Conservation (phyloP, 2,797 vertebrate genomes). For the Hoplostethus atlanticus region DNA sequence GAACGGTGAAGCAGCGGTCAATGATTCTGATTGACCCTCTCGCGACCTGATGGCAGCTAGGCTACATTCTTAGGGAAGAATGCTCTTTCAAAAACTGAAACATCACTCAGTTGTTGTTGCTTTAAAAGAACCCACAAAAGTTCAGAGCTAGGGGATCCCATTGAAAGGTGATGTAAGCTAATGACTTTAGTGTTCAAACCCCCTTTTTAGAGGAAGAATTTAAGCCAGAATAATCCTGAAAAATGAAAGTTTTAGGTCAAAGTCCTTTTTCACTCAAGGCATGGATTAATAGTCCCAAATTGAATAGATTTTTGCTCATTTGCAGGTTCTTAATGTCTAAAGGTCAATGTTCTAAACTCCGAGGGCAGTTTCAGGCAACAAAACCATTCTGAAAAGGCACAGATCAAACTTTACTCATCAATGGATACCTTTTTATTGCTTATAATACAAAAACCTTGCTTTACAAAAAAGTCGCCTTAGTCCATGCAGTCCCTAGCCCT, state of each 20-base stretch:
- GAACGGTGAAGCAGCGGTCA: slow-evolving; percentile 92
- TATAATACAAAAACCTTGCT: slow-evolving; percentile 3
- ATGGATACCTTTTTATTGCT: too few species aligned
- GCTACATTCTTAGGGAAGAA: slow-evolving; percentile 77
- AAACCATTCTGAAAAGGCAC: slow-evolving; percentile 26
- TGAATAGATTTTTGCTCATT: slow-evolving; percentile 50
- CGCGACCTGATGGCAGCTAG: slow-evolving; percentile 77
- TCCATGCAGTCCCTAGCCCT: neutral
- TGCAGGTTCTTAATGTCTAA: slow-evolving; percentile 19
- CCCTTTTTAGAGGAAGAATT: slow-evolving; percentile 46
- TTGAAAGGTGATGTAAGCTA: slow-evolving; percentile 63
- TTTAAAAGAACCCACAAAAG: slow-evolving; percentile 58
- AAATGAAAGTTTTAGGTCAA: slow-evolving; percentile 74
- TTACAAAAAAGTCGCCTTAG: slow-evolving; percentile 10
- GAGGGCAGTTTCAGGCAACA: slow-evolving; percentile 35
- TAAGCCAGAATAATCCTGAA: slow-evolving; percentile 54
- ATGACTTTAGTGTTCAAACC: slow-evolving; percentile 59
- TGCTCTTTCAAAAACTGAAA: slow-evolving; percentile 68
- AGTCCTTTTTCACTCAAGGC: slow-evolving; percentile 36
- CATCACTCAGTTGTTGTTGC: slow-evolving; percentile 60
- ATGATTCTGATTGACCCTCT: slow-evolving; percentile 90
- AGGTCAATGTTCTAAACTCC: slow-evolving; percentile 3
- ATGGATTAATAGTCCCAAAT: slow-evolving; percentile 57
- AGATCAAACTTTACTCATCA: slow-evolving; percentile 5
- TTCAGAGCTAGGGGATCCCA: slow-evolving; percentile 54